These are phyloP conservation scores for Magallana nippona DNA, from an alignment of 2,888 invertebrate genomes.

Conservation along the genomic window DNA sequence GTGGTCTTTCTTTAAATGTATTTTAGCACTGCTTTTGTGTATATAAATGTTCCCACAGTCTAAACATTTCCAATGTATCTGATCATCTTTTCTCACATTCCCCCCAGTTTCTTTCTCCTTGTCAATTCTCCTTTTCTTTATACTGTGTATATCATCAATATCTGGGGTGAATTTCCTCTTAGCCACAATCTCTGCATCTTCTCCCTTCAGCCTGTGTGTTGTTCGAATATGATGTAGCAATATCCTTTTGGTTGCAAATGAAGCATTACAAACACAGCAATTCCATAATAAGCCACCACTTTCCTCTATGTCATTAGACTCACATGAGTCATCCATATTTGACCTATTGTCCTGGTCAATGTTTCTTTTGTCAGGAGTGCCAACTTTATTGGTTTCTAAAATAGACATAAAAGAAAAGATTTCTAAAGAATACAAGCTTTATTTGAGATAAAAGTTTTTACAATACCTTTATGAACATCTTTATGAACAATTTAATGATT, in stretches of 20 bases:
- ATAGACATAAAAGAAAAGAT: too few relatives aligned
- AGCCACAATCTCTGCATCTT: conserved; percentile 21
- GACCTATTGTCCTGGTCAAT: neutral
- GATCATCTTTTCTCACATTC: neutral
- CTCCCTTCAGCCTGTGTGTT: conserved; percentile 8
- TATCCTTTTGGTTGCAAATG: neutral
- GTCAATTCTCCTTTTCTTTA: neutral
- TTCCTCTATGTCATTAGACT: neutral
- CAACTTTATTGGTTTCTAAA: neutral
- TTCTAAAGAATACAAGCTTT: too few relatives aligned
- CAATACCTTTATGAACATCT: too few relatives aligned
- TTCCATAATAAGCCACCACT: neutral
- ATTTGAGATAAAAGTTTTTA: too few relatives aligned
- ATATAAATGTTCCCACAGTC: conserved; percentile 29
- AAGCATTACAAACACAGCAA: conserved; percentile 25
- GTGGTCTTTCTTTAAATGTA: conserved; percentile 21
- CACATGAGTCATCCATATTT: neutral
- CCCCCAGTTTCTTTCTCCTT: neutral
- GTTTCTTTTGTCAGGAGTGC: neutral
- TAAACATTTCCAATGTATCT: conserved; percentile 25
- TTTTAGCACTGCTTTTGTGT: neutral
- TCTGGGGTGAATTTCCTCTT: neutral
- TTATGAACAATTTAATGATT: too few relatives aligned
- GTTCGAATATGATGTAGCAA: neutral
- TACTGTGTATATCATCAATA: neutral